These are phyloP conservation scores for Argentina silus DNA, from an alignment of 2,797 vertebrate genomes.

Conservation along the genomic window DNA sequence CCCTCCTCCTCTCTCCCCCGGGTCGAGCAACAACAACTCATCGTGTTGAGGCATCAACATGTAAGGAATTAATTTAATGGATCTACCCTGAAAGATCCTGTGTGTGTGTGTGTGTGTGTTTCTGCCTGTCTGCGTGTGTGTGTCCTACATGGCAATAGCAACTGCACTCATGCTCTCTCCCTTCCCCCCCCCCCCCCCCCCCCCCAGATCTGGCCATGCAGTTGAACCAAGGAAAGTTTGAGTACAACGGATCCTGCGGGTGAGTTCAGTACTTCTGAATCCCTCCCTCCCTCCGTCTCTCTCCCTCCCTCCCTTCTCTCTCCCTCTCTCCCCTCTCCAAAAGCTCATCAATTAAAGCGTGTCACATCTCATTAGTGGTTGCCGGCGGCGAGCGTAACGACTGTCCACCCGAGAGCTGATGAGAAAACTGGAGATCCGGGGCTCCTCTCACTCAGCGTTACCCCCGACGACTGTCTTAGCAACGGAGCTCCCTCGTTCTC, in stretches of 20 bases:
- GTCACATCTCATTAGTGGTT: conserved; percentile 79
- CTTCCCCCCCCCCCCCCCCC: conserved; percentile 57
- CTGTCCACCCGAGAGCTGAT: conserved; percentile 66
- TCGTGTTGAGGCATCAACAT: background rate
- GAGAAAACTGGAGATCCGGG: conserved; percentile 52
- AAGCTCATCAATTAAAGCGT: conserved; percentile 74
- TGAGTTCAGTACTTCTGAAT: conserved; percentile 50
- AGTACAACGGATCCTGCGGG: conserved; percentile 99
- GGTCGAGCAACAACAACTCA: background rate
- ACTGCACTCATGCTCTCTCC: background rate
- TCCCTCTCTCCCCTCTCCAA: conserved; percentile 2
- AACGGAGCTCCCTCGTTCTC: background rate
- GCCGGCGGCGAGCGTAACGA: conserved; percentile 62
- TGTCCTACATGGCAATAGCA: background rate
- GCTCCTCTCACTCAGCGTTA: conserved; percentile 34
- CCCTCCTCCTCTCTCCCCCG: background rate
- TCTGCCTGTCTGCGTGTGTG: background rate
- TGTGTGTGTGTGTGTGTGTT: background rate
- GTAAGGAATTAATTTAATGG: conserved; percentile 1
- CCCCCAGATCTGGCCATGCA: conserved; percentile 97
- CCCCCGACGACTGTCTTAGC: background rate
- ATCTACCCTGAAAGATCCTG: background rate
- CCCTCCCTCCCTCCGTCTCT: background rate
- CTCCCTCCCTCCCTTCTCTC: conserved; percentile 31
- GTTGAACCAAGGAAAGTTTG: conserved; percentile 98